Evolutionary conservation across 2,113 vertebrate genomes (phyloP), one percentile per base, ranked within the genome.

Genomic region (Corydoras maculifer): DNA sequence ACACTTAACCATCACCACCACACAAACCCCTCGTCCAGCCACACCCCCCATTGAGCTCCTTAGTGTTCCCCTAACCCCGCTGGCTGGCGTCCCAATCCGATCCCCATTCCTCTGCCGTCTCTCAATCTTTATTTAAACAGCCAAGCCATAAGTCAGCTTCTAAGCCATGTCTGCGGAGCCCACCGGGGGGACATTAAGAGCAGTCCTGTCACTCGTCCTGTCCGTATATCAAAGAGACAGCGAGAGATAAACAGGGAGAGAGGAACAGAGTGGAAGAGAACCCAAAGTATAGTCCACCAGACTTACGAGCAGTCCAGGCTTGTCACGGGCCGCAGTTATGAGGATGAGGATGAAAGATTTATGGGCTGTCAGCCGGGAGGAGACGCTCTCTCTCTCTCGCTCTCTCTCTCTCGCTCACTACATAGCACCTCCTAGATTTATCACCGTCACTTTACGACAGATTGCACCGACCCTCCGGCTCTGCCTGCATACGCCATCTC

Each of bases 281-380:
- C 32, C 43, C 73, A 76, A 79, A 83, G 77, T 70, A 75, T 73
- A 58, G 49, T 78, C 83, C 63, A 62, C 48, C 76, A 79, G 79
- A 77, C 59, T 72, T 79, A 74, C 51, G 68, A 68, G 68, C 62
- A 68, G 82, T 82, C 81, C 73, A 73, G 68, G 69, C 71, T 55
- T 84, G 84, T 83, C 83, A 84, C 74, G 72, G 75, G 68, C 73
- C 75, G 77, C 69, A 66, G 78, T 87, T 86, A 83, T 84, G 78
- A 82, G 76, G 59, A 63, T 67, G 80, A 77, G 77, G 75, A 57
- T 68, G 68, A 69, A 66, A 75, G 77, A 85, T 87, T 88, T 83
- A 85, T 60, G 51, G 70, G 58, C 57, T 49, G 58, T 48, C 63
- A 48, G 35, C 77, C 48, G 51, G 25, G 61, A 60, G 59, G 55